phyloP scores from a whole-genome alignment of 2,113 vertebrate species.

The Malurus alboscapulatus region DNA sequence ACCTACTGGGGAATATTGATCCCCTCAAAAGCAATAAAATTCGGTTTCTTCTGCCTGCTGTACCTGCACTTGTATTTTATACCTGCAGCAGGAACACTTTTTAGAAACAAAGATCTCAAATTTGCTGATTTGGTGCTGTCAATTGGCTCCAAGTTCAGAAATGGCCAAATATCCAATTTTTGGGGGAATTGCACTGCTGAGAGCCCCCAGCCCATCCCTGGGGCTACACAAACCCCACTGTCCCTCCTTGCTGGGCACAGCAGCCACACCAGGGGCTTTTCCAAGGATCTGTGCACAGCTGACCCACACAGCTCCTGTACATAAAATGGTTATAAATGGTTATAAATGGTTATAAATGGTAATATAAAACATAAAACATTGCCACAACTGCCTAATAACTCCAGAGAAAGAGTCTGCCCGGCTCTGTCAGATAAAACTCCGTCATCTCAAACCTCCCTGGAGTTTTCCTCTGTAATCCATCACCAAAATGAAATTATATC shows the following conservation, averaged over 20 bases:
- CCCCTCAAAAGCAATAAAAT: neutral
- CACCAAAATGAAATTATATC: conserved; percentile 8
- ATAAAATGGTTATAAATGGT: too few relatives aligned
- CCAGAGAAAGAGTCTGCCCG: neutral
- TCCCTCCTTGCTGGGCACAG: neutral
- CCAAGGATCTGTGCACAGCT: fast-evolving
- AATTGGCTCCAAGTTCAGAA: neutral
- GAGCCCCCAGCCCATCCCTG: fast-evolving
- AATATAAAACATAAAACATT: neutral
- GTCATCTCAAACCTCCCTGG: neutral
- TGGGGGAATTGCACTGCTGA: fast-evolving
- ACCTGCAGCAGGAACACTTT: neutral
- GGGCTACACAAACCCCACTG: fast-evolving
- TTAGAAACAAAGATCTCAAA: neutral
- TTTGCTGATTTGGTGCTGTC: neutral
- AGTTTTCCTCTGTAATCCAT: neutral
- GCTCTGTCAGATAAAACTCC: neutral
- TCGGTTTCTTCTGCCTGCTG: neutral
- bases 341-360: neutral
- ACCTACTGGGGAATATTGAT: neutral
- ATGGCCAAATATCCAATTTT: fast-evolving
- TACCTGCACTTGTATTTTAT: neutral
- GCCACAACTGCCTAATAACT: neutral
- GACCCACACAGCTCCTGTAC: fast-evolving
- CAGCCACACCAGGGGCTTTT: fast-evolving